phyloP scores from a whole-genome alignment of 2,888 invertebrate genomes.

The Gnatocerus cornutus region DNA sequence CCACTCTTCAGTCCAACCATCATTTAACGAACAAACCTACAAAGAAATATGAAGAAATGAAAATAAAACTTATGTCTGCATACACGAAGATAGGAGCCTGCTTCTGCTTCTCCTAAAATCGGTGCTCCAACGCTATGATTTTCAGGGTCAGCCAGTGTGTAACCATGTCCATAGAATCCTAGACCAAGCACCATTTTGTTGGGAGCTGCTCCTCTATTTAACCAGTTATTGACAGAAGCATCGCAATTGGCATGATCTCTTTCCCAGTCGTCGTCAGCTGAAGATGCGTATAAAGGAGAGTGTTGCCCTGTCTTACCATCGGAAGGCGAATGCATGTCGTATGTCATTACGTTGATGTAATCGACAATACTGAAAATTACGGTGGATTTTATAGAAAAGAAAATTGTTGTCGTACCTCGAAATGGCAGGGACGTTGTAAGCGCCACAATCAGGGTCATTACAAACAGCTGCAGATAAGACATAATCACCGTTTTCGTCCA shows the following conservation, averaged over 20 bases:
- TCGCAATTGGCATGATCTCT: conserved; percentile 51
- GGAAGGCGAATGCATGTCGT: conserved; percentile 78
- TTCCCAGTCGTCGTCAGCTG: conserved; percentile 58
- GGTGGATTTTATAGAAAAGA: no score
- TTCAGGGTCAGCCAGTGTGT: conserved; percentile 72
- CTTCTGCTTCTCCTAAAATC: conserved; percentile 73
- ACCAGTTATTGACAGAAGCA: conserved; percentile 51
- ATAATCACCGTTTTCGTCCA: conserved; percentile 69
- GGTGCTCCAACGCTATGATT: conserved; percentile 73
- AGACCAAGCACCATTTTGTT: conserved; percentile 81
- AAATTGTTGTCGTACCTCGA: conserved; percentile 69
- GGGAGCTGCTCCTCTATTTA: conserved; percentile 67
- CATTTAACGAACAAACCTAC: conserved; percentile 73
- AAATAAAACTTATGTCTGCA: not conserved
- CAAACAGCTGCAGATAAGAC: conserved; percentile 75
- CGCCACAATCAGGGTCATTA: conserved; percentile 71
- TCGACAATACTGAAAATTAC: conserved; percentile 70
- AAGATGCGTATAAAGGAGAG: conserved; percentile 75
- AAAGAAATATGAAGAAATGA: not conserved
- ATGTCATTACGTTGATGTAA: conserved; percentile 82
- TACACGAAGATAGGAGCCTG: conserved; percentile 58
- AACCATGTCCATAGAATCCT: conserved; percentile 80
- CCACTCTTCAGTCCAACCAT: conserved; percentile 70
- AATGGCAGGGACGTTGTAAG: conserved; percentile 75
- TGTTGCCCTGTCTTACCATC: conserved; percentile 77